Percentiles rank a stretch among this genome's conserved stretches.
Evolutionary conservation across 2,888 invertebrate genomes (phyloP).

Genomic region (Polydrusus tereticollis): DNA sequence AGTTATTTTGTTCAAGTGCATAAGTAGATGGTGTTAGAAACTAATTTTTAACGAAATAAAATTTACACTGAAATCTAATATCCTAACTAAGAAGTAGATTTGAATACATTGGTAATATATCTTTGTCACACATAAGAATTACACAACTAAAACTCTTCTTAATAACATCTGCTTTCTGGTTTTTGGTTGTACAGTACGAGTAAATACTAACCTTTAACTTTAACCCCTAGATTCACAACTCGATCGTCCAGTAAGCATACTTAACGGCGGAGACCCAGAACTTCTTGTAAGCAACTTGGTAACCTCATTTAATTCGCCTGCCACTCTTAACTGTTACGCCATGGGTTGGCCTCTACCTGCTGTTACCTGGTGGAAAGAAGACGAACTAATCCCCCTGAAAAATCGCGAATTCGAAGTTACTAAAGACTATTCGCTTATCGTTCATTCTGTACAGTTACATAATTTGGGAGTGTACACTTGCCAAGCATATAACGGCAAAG

Average conservation of each 20-base stretch:
- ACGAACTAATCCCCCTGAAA: slow-evolving; percentile 79
- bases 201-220: slow-evolving; percentile 42
- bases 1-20: not conserved
- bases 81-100: not conserved
- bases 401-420: slow-evolving; percentile 79
- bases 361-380: slow-evolving; percentile 88
- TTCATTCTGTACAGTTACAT: slow-evolving; percentile 77
- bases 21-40: not conserved
- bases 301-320: slow-evolving; percentile 79
- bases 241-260: slow-evolving; percentile 73
- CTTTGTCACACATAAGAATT: no score
- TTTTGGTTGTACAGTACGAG: slow-evolving; percentile 10
- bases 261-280: slow-evolving; percentile 75
- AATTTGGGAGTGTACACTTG: slow-evolving; percentile 91
- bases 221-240: slow-evolving; percentile 49
- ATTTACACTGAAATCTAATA: not conserved
- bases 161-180: slow-evolving; percentile 47
- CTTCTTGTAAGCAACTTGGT: slow-evolving; percentile 68
- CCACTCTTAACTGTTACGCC: slow-evolving; percentile 83
- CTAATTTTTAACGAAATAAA: no score
- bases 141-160: not conserved
- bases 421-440: slow-evolving; percentile 80
- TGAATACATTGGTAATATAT: not conserved
- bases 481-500: slow-evolving; percentile 86
- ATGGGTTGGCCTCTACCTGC: slow-evolving; percentile 85